These are phyloP conservation scores for Psilanteris sp. DNA, from an alignment of 1,140 invertebrate species.

Conservation along the genomic window DNA sequence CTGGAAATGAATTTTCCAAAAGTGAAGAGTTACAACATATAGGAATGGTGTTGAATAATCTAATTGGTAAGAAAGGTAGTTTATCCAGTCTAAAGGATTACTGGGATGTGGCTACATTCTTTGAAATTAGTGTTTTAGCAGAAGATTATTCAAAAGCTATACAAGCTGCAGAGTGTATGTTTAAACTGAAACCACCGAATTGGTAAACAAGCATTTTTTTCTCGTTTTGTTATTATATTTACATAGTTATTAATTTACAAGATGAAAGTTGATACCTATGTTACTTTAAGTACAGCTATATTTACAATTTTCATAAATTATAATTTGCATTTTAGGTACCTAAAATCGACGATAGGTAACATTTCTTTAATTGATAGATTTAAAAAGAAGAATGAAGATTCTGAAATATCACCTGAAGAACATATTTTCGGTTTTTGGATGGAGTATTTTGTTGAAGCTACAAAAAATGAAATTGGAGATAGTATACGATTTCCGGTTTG, in stretches of 20 bases:
- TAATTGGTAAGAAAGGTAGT: slow-evolving; percentile 99
- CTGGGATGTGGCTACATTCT: slow-evolving; percentile 99
- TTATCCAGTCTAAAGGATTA: slow-evolving; percentile 96
- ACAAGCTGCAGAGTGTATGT: slow-evolving; percentile 99
- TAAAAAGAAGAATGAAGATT: slow-evolving; percentile 88
- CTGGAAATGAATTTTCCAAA: slow-evolving; percentile 96
- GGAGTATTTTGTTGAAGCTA: slow-evolving; percentile 98
- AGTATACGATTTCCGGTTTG: slow-evolving; percentile 94
- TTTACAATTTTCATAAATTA: no score
- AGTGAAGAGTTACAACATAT: slow-evolving; percentile 95
- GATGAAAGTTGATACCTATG: no score
- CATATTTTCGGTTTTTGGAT: slow-evolving; percentile 98
- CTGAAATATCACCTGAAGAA: slow-evolving; percentile 86
- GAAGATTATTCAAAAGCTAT: slow-evolving; percentile 98
- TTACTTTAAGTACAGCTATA: no score
- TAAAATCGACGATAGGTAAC: slow-evolving; percentile 99
- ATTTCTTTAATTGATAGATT: slow-evolving; percentile 97
- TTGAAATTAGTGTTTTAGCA: slow-evolving; percentile 98
- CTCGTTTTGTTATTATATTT: no score
- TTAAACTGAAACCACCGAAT: slow-evolving; percentile 97
- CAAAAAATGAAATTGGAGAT: slow-evolving; percentile 87
- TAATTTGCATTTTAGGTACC: slow-evolving; percentile 86
- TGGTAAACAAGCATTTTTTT: slow-evolving; percentile 90
- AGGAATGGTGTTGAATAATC: slow-evolving; percentile 96
- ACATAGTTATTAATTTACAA: background rate